Percentiles rank a stretch among this genome's conserved stretches.
Conservation (phyloP, 2,888 invertebrate species). For the Pseudeuparius sepicola region DNA sequence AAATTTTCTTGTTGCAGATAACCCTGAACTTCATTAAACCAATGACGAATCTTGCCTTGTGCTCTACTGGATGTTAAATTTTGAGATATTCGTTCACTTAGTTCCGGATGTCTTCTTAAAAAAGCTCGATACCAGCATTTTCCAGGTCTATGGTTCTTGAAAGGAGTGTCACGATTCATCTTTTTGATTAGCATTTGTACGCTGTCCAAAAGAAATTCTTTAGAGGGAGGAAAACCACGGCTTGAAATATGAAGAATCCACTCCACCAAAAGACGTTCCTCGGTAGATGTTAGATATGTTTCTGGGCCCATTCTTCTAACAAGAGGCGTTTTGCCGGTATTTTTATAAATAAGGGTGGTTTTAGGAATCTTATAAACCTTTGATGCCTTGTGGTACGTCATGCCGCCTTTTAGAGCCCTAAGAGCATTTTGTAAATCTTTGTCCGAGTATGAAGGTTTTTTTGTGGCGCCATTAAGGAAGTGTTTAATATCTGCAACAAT, state of each 20-base stretch:
- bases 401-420: too few species aligned
- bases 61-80: constrained; percentile 13
- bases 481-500: too few species aligned
- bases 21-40: constrained; percentile 12
- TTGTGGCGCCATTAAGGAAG: too few species aligned
- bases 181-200: constrained; percentile 10
- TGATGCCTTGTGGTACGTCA: too few species aligned
- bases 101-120: constrained; percentile 14
- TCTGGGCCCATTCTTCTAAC: neutral
- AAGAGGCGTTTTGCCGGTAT: too few species aligned
- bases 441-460: too few species aligned
- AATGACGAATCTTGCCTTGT: constrained; percentile 11
- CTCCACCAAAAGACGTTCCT: neutral
- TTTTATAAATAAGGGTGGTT: too few species aligned
- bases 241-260: neutral
- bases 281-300: neutral
- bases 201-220: constrained; percentile 8
- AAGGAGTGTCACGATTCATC: constrained; percentile 8
- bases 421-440: too few species aligned
- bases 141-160: constrained; percentile 14
- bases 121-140: constrained; percentile 16
- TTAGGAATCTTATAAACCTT: too few species aligned
- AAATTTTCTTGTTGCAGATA: neutral
- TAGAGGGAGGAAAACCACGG: constrained; percentile 13
- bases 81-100: constrained; percentile 14